phyloP scores from a whole-genome alignment of 2,113 vertebrate species.

The Channa maculata region DNA sequence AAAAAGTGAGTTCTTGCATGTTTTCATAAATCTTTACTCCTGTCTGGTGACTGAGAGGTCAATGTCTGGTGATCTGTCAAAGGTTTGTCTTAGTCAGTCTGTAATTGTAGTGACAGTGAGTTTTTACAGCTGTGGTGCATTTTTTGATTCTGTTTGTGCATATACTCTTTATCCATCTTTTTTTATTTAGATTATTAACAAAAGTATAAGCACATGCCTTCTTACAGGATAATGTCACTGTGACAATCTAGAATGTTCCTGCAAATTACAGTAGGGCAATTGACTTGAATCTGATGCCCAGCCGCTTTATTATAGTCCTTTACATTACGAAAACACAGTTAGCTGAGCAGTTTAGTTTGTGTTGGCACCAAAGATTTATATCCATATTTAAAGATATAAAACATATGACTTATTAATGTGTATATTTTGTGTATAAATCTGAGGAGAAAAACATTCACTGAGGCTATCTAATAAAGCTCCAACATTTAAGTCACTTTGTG shows the following conservation, averaged over 20 bases:
- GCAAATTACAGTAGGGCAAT: background rate
- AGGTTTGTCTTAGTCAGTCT: slow-evolving; percentile 16
- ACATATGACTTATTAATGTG: background rate
- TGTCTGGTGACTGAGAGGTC: slow-evolving; percentile 14
- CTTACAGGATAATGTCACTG: accelerated
- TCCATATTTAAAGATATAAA: too few species aligned
- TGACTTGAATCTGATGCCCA: too few species aligned
- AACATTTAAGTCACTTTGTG: too few species aligned
- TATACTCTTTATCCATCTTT: background rate
- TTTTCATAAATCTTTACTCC: slow-evolving; percentile 4
- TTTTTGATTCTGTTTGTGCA: background rate
- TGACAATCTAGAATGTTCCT: background rate
- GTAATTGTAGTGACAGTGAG: background rate
- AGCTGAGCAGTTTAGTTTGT: background rate
- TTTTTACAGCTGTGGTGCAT: background rate
- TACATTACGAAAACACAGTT: background rate
- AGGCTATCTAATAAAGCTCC: too few species aligned
- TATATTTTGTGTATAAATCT: background rate
- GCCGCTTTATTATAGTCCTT: too few species aligned
- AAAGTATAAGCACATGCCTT: background rate
- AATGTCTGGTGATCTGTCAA: slow-evolving; percentile 34
- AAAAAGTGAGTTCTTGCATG: slow-evolving; percentile 72
- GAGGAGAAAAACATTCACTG: too few species aligned
- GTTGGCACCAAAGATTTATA: background rate
- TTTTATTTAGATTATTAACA: background rate